Evolutionary conservation across 1,140 invertebrate genomes (phyloP).

Genomic region (Drosophila nebulosa): DNA sequence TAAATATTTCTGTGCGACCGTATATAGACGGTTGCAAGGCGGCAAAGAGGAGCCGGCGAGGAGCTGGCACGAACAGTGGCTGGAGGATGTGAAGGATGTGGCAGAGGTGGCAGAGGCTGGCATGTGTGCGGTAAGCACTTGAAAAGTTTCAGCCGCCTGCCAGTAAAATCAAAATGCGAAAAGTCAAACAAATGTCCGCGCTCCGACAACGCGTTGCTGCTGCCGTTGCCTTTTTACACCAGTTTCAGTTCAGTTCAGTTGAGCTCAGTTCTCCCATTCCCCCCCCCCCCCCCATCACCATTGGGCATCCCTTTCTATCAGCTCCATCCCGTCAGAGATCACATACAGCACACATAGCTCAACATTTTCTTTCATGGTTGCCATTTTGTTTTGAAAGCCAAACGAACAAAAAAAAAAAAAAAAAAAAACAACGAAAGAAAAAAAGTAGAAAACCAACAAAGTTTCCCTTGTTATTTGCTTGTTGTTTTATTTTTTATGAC

Average conservation of each 20-base stretch:
- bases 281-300: constrained; percentile 32
- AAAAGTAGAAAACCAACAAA: constrained; percentile 32
- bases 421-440: constrained; percentile 3
- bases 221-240: constrained; percentile 52
- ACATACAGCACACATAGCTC: constrained; percentile 16
- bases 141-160: constrained; percentile 60
- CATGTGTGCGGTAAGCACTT: constrained; percentile 52
- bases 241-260: constrained; percentile 7
- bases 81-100: background rate
- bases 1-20: constrained; percentile 73
- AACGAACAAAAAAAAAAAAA: constrained; percentile 36
- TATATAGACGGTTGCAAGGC: too few species aligned
- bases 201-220: background rate
- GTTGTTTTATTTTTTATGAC: constrained; percentile 44
- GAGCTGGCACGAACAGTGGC: background rate
- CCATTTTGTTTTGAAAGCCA: constrained; percentile 73
- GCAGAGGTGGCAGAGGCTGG: background rate
- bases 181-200: constrained; percentile 74
- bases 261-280: background rate
- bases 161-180: constrained; percentile 56
- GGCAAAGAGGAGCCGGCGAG: too few species aligned
- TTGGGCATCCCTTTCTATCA: background rate
- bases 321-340: background rate
- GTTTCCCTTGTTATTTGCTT: constrained; percentile 46
- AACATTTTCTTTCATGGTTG: constrained; percentile 65